Percentiles rank a stretch among this genome's conserved stretches.
These are phyloP conservation scores for Microctenopoma lineatum DNA, from an alignment of 2,797 vertebrate species.

Conservation along the genomic window DNA sequence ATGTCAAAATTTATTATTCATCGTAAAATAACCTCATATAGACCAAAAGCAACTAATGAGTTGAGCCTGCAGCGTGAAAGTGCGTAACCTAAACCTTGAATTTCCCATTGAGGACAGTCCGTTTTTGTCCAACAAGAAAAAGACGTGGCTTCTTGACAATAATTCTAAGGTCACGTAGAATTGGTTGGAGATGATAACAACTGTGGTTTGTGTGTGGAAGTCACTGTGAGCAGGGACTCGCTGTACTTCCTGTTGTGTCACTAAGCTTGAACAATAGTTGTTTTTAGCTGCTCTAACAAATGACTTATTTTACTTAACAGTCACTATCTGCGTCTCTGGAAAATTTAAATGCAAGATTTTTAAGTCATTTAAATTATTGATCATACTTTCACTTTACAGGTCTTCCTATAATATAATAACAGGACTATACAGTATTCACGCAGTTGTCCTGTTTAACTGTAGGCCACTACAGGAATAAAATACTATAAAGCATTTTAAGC, in stretches of 20 bases:
- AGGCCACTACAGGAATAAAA: constrained; percentile 1
- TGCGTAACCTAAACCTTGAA: background rate
- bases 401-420: background rate
- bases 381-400: background rate
- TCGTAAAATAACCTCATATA: constrained; percentile 12
- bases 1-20: constrained; percentile 49
- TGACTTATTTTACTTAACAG: background rate
- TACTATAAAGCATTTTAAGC: constrained; percentile 9
- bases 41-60: background rate
- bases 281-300: background rate
- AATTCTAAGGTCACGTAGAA: background rate
- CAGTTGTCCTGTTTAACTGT: constrained; percentile 25
- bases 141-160: background rate
- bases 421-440: background rate
- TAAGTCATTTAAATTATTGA: background rate
- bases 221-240: background rate
- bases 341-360: background rate
- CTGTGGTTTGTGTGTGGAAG: background rate
- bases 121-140: background rate
- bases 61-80: background rate
- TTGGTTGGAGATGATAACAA: background rate
- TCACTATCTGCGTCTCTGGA: background rate
- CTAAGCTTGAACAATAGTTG: background rate
- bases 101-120: background rate
- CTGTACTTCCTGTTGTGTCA: background rate